These are phyloP conservation scores for Protaetia brevitarsis DNA, from an alignment of 1,140 invertebrate species.

Conservation along the genomic window DNA sequence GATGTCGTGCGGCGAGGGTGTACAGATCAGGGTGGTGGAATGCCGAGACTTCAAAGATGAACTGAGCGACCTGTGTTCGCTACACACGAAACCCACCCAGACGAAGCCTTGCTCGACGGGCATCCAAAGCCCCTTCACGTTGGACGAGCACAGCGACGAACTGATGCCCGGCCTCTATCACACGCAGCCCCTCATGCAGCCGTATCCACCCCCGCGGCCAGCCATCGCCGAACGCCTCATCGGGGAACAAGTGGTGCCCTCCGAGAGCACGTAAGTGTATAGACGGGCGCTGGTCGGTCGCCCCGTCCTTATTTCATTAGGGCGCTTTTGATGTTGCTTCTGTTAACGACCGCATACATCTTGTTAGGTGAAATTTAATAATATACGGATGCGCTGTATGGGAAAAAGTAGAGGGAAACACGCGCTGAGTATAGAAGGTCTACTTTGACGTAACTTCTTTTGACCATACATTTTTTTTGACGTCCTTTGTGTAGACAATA, in stretches of 20 bases:
- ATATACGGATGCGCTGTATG: neutral
- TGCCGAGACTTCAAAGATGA: constrained; percentile 57
- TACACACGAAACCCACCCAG: constrained; percentile 56
- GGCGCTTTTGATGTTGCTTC: constrained; percentile 21
- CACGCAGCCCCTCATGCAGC: constrained; percentile 65
- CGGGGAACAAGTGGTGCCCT: constrained; percentile 65
- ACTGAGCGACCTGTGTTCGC: constrained; percentile 53
- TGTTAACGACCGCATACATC: constrained; percentile 18
- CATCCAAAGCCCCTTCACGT: constrained; percentile 56
- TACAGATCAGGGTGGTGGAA: constrained; percentile 78
- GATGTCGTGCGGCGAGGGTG: constrained; percentile 77
- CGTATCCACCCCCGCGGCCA: constrained; percentile 61
- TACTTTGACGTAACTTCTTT: too few relatives aligned
- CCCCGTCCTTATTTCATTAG: constrained; percentile 13
- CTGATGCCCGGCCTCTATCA: constrained; percentile 53
- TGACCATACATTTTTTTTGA: too few relatives aligned
- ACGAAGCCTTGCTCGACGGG: constrained; percentile 65
- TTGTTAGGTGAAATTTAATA: constrained; percentile 9
- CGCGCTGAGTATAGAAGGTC: neutral
- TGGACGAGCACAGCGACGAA: constrained; percentile 39
- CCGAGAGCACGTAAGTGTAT: constrained; percentile 69
- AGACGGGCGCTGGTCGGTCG: neutral
- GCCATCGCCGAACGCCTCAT: constrained; percentile 65
- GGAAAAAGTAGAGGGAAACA: neutral
- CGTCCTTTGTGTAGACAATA: too few relatives aligned